Percentiles rank a stretch among this genome's conserved stretches.
These are phyloP conservation scores for Papilio gigon DNA, from an alignment of 2,888 invertebrate genomes.

Conservation along the genomic window DNA sequence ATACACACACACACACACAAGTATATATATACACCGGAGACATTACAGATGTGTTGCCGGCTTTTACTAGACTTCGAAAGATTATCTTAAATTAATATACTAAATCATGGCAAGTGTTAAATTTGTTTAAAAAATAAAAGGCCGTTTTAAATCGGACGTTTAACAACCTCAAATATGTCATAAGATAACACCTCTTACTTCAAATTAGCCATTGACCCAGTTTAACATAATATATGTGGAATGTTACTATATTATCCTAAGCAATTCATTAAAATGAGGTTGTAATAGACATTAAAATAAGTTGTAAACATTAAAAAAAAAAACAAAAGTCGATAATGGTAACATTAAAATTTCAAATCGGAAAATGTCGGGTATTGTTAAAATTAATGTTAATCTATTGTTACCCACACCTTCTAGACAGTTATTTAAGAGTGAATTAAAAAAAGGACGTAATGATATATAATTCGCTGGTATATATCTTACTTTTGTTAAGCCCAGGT, in stretches of 20 bases:
- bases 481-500: conserved; percentile 34
- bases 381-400: neutral
- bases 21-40: too few relatives aligned
- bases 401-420: neutral
- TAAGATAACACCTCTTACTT: conserved; percentile 5
- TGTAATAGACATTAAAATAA: neutral
- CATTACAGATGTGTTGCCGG: too few relatives aligned
- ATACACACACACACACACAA: too few relatives aligned
- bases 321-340: neutral
- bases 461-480: conserved; percentile 5
- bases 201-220: conserved; percentile 19
- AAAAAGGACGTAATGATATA: neutral
- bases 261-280: neutral
- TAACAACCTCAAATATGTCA: neutral
- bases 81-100: too few relatives aligned
- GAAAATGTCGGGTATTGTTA: neutral
- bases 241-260: neutral
- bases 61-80: too few relatives aligned
- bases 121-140: neutral
- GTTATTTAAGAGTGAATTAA: neutral
- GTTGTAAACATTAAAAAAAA: neutral
- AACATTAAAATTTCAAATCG: neutral
- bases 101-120: neutral
- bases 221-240: neutral
- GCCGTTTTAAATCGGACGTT: neutral